A percentile compares a stretch with the other conserved stretches of the same genome.
Evolutionary conservation across 2,113 vertebrate species (phyloP).

Genomic region (Sciurus niger): DNA sequence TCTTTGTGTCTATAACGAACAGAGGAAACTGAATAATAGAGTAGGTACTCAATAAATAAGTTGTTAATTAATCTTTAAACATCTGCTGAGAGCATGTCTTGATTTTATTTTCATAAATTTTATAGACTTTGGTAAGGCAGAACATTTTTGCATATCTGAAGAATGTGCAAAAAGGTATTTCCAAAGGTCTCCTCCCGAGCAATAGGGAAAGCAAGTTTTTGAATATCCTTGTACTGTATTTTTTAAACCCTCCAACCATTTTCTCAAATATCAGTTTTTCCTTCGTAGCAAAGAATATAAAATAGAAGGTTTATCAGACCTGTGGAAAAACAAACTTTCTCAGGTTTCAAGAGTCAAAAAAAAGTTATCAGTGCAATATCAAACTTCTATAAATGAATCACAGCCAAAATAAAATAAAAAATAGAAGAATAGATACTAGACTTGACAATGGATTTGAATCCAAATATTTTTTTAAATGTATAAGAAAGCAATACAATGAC

Average conservation of each 20-base stretch:
- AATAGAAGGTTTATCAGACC: background rate
- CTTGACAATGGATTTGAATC: background rate
- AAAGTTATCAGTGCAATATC: background rate
- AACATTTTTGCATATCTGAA: background rate
- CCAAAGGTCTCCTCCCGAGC: background rate
- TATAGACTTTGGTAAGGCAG: background rate
- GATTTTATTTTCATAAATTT: background rate
- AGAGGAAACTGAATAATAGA: background rate
- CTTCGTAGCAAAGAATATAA: background rate
- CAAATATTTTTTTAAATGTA: background rate
- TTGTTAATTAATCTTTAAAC: background rate
- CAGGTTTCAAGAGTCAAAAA: background rate
- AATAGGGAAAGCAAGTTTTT: background rate
- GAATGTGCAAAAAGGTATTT: background rate
- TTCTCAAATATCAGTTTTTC: background rate
- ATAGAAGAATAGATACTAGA: background rate
- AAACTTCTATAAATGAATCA: background rate
- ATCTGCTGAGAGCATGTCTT: background rate
- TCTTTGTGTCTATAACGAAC: background rate
- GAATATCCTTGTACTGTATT: background rate
- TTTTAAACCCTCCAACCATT: background rate
- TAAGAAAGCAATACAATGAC: background rate
- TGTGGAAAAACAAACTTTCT: background rate
- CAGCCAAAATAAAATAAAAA: background rate
- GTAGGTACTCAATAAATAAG: background rate